Conservation (phyloP, 2,113 vertebrate species). For the Labeo catla region DNA sequence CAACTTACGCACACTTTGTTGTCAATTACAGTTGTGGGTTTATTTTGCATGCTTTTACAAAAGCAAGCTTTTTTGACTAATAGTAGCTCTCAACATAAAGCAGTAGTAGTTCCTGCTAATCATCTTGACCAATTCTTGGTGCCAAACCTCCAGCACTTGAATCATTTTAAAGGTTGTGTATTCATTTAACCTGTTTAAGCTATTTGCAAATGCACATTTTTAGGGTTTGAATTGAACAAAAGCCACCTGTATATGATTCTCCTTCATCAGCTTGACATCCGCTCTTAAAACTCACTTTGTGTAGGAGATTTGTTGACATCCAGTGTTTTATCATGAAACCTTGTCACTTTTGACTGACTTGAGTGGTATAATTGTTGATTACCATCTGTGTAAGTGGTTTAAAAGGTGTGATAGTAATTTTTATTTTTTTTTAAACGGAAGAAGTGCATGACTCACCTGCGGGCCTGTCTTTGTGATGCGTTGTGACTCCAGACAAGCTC, state of each 20-base stretch:
- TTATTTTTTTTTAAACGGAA: not conserved
- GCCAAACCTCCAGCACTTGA: not conserved
- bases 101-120: not conserved
- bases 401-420: constrained; percentile 1
- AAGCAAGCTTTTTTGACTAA: constrained; percentile 12
- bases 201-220: not conserved
- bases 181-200: not conserved
- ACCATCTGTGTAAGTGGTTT: constrained; percentile 23
- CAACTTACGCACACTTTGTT: not conserved
- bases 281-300: not conserved
- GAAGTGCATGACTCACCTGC: constrained; percentile 39
- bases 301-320: constrained; percentile 51
- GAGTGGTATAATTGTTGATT: constrained; percentile 54
- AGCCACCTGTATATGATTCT: not conserved
- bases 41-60: constrained; percentile 16
- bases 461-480: not conserved
- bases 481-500: constrained; percentile 15
- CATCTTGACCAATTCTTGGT: not conserved
- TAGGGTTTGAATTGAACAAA: not conserved
- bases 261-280: not conserved
- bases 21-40: not conserved
- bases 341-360: constrained; percentile 49
- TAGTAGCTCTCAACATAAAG: not conserved
- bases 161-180: not conserved
- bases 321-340: constrained; percentile 19